A percentile compares a stretch with the other conserved stretches of the same genome.
phyloP scores from a whole-genome alignment of 2,888 invertebrate genomes.

The Pseudococcus viburni region DNA sequence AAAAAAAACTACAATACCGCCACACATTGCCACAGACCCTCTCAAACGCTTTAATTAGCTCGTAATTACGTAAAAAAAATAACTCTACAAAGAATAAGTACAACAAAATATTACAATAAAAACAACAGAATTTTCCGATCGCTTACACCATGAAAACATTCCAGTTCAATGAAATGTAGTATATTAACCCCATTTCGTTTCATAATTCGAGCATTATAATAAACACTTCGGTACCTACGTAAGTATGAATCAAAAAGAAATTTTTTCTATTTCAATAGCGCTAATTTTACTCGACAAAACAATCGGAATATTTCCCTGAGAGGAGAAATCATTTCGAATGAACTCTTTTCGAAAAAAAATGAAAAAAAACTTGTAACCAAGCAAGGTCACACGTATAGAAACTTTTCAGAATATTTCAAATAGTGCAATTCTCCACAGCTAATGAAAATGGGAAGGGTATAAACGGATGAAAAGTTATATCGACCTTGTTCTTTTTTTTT shows the following conservation, averaged over 20 bases:
- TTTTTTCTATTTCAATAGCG: neutral
- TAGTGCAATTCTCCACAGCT: neutral
- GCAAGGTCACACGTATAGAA: neutral
- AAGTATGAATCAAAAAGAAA: neutral
- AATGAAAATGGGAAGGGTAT: constrained; percentile 37
- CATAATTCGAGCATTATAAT: neutral
- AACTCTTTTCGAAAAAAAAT: neutral
- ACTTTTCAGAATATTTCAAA: constrained; percentile 24
- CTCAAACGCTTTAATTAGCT: constrained; percentile 2
- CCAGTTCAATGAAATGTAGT: neutral
- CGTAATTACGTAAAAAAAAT: neutral
- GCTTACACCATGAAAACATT: neutral
- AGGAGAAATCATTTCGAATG: neutral
- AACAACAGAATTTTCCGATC: constrained; percentile 25
- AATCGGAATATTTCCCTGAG: neutral
- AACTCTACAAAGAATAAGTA: neutral
- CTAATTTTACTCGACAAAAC: neutral
- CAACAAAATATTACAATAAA: neutral
- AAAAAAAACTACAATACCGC: too few relatives aligned
- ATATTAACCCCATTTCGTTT: constrained; percentile 19
- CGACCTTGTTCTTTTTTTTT: constrained; percentile 29
- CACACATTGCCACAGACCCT: neutral
- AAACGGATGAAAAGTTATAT: constrained; percentile 10
- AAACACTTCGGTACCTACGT: neutral
- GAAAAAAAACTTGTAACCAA: neutral